Conservation (phyloP, 2,888 invertebrate species). For the Pasiphila rectangulata region DNA sequence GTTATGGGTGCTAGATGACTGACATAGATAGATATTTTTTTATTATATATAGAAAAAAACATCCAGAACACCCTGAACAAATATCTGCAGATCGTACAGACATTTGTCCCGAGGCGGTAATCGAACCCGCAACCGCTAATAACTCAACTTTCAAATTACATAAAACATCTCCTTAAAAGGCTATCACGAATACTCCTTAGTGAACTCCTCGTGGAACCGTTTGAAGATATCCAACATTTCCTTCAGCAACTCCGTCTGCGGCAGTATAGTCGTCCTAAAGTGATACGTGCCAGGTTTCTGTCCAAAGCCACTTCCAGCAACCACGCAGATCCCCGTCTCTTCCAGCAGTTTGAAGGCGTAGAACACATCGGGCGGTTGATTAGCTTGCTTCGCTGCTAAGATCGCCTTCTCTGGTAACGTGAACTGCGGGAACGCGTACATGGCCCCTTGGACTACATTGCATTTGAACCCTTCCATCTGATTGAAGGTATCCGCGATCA, state of each 20-base stretch:
- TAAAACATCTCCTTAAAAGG: too few relatives aligned
- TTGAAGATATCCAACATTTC: constrained; percentile 83
- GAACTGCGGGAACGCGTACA: constrained; percentile 94
- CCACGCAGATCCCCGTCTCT: constrained; percentile 87
- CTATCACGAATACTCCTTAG: not conserved
- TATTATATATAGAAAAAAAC: too few relatives aligned
- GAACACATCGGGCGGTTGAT: constrained; percentile 86
- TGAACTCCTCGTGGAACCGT: constrained; percentile 76
- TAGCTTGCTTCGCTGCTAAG: constrained; percentile 82
- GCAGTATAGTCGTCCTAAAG: constrained; percentile 90
- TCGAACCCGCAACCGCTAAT: too few relatives aligned
- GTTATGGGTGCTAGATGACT: too few relatives aligned
- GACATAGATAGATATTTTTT: too few relatives aligned
- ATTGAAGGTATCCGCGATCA: constrained; percentile 90
- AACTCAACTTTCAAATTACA: too few relatives aligned
- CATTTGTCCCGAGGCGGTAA: too few relatives aligned
- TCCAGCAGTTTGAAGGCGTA: constrained; percentile 92
- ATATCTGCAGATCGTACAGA: too few relatives aligned
- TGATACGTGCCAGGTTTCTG: constrained; percentile 89
- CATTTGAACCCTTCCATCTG: constrained; percentile 88
- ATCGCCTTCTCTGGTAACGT: constrained; percentile 85
- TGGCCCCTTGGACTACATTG: constrained; percentile 88
- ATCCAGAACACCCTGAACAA: too few relatives aligned
- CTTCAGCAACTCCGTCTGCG: constrained; percentile 83
- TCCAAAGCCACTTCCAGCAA: constrained; percentile 89